A percentile compares a stretch with the other conserved stretches of the same genome.
phyloP scores from a whole-genome alignment of 2,888 invertebrate genomes.

The Synanthedon myopaeformis region DNA sequence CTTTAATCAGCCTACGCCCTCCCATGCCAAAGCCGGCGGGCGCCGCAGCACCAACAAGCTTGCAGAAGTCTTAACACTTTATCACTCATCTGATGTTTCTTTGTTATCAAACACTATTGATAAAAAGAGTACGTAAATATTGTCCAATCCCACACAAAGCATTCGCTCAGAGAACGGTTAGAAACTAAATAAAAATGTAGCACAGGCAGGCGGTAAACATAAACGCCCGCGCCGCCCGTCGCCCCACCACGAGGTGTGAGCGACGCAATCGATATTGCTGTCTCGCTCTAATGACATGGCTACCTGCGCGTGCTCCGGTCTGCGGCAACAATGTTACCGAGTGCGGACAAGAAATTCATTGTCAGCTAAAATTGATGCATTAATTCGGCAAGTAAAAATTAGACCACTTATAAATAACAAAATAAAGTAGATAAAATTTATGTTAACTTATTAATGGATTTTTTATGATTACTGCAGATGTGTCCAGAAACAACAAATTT shows the following conservation, averaged over 20 bases:
- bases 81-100: constrained; percentile 63
- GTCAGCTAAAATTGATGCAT: not conserved
- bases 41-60: constrained; percentile 48
- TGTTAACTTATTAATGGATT: no score
- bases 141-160: constrained; percentile 22
- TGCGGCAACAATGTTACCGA: constrained; percentile 44
- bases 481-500: no score
- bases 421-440: no score
- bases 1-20: constrained; percentile 58
- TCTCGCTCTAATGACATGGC: constrained; percentile 25
- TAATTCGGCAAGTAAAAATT: not conserved
- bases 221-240: constrained; percentile 49
- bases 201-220: constrained; percentile 58
- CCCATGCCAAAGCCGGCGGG: constrained; percentile 54
- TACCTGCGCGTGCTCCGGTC: constrained; percentile 65
- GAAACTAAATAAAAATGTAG: constrained; percentile 71
- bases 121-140: constrained; percentile 24
- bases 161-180: constrained; percentile 48
- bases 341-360: constrained; percentile 25
- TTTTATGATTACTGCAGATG: no score
- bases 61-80: constrained; percentile 38
- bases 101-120: constrained; percentile 44
- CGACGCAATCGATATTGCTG: constrained; percentile 23
- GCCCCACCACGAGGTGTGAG: constrained; percentile 60
- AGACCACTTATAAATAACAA: no score